Percentiles rank a stretch among this genome's conserved stretches.
Conservation (phyloP, 2,797 vertebrate genomes). For the Sebastolobus altivelis region DNA sequence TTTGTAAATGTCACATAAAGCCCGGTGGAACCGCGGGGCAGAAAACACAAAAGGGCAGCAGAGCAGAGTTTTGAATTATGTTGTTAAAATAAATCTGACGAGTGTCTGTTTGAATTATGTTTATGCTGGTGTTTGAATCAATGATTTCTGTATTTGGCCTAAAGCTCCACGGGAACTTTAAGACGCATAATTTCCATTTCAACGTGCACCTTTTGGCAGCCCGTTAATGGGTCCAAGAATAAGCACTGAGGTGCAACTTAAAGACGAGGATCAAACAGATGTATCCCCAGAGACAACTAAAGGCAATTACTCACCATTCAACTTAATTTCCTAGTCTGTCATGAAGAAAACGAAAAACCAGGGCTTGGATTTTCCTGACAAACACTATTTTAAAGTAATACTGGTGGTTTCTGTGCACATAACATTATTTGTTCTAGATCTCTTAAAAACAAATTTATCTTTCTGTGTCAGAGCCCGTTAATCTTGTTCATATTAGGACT, state of each 20-base stretch:
- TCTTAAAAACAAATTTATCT: neutral
- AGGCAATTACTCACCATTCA: slow-evolving; percentile 16
- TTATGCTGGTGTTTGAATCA: neutral
- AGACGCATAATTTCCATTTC: neutral
- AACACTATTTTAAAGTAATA: neutral
- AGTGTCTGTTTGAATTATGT: slow-evolving; percentile 18
- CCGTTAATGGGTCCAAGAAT: neutral
- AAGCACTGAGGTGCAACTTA: neutral
- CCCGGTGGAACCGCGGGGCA: slow-evolving; percentile 5
- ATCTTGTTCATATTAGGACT: slow-evolving; percentile 4
- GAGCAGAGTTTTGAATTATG: slow-evolving; percentile 11
- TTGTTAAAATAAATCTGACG: slow-evolving; percentile 12
- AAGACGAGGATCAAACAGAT: slow-evolving; percentile 8
- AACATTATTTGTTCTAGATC: neutral
- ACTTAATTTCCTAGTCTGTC: neutral
- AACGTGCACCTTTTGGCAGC: neutral
- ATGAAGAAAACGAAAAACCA: neutral
- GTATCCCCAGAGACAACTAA: neutral
- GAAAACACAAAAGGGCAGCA: slow-evolving; percentile 36
- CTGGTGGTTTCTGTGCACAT: neutral
- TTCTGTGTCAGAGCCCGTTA: slow-evolving; percentile 17
- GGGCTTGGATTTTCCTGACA: neutral
- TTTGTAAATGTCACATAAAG: slow-evolving; percentile 63
- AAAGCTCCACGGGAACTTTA: neutral
- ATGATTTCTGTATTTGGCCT: neutral